phyloP scores from a whole-genome alignment of 2,113 vertebrate species.

The Xiphorhynchus elegans region DNA sequence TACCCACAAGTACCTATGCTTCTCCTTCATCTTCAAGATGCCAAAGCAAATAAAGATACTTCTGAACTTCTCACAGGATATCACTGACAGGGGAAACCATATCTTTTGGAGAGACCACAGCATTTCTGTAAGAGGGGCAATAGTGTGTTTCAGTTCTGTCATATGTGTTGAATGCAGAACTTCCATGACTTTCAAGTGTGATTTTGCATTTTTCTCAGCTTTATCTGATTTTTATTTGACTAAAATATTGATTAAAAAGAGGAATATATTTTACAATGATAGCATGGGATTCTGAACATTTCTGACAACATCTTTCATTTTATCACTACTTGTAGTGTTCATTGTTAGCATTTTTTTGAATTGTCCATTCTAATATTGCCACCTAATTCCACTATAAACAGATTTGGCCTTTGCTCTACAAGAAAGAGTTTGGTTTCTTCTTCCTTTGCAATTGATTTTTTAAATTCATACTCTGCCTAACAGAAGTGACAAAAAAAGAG shows the following conservation, averaged over 20 bases:
- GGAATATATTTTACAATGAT: background rate
- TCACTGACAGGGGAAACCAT: background rate
- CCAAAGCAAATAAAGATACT: background rate
- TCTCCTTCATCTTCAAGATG: background rate
- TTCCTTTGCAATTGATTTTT: background rate
- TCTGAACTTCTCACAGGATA: background rate
- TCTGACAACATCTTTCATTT: background rate
- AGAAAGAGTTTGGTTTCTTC: background rate
- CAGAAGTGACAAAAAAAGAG: background rate
- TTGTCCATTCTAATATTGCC: background rate
- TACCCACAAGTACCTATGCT: rapidly evolving
- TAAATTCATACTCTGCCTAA: background rate
- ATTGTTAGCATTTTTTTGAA: background rate
- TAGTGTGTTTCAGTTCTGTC: background rate
- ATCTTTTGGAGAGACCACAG: background rate
- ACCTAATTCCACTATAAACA: background rate
- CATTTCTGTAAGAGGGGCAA: background rate
- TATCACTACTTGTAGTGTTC: background rate
- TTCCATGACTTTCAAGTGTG: background rate
- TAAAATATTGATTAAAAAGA: background rate
- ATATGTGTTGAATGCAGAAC: background rate
- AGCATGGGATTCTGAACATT: background rate
- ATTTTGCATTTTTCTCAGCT: background rate
- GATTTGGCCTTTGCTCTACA: background rate
- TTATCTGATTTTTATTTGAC: background rate